phyloP scores from a whole-genome alignment of 64 coral and sea anemone genomes.

The Actinia equina region DNA sequence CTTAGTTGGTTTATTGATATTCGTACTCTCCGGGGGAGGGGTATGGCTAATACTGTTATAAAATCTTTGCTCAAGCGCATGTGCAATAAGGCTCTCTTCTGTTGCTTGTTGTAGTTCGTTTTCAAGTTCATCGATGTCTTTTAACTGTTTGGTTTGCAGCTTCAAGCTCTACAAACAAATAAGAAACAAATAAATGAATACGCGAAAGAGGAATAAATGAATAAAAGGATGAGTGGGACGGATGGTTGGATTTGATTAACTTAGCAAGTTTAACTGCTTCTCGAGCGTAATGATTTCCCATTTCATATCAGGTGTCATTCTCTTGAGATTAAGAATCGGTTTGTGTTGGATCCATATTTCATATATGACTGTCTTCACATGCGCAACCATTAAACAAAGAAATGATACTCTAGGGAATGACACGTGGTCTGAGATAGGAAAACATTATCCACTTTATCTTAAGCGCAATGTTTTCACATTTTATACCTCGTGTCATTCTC shows the following conservation, averaged over 20 bases:
- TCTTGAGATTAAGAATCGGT: too few relatives aligned
- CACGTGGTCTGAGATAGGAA: too few relatives aligned
- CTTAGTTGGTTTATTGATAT: neutral
- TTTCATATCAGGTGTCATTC: too few relatives aligned
- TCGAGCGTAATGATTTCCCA: too few relatives aligned
- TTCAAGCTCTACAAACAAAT: constrained; percentile 36
- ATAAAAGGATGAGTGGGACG: neutral
- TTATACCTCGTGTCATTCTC: too few relatives aligned
- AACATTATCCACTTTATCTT: too few relatives aligned
- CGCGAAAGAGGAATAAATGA: neutral
- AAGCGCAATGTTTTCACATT: too few relatives aligned
- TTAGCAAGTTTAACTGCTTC: too few relatives aligned
- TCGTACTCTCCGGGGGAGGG: neutral
- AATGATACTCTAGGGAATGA: too few relatives aligned
- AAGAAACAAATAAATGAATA: neutral
- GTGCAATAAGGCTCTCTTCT: constrained; percentile 70
- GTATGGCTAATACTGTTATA: neutral
- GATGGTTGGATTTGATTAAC: neutral
- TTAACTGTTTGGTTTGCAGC: constrained; percentile 67
- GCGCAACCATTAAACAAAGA: too few relatives aligned
- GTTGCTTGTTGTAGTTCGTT: constrained; percentile 63
- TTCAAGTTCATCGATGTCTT: constrained; percentile 67
- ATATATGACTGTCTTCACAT: too few relatives aligned
- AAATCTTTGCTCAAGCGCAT: constrained; percentile 47
- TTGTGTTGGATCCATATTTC: too few relatives aligned